These are phyloP conservation scores for Platygyra sinensis DNA, from an alignment of 64 coral and sea anemone genomes.

Conservation along the genomic window DNA sequence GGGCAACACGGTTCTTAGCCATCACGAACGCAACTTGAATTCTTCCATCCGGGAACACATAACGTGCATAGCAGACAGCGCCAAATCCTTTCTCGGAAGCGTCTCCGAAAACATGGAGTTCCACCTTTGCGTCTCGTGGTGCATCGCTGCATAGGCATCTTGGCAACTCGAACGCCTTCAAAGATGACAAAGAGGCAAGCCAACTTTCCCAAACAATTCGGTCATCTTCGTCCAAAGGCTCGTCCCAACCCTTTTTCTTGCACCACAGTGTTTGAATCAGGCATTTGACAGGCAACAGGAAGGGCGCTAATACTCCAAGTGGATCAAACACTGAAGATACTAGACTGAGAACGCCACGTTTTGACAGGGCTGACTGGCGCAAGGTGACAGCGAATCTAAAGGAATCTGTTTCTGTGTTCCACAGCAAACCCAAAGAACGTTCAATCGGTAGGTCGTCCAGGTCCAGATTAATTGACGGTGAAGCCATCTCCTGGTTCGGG, in stretches of 20 bases:
- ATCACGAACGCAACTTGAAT: constrained; percentile 46
- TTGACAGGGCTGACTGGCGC: neutral
- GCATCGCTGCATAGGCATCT: constrained; percentile 28
- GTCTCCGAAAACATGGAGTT: constrained; percentile 59
- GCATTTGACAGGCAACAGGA: constrained; percentile 14
- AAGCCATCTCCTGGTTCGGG: neutral
- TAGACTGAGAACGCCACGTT: neutral
- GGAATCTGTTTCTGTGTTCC: neutral
- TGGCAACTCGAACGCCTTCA: constrained; percentile 35
- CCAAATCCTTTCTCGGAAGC: constrained; percentile 45
- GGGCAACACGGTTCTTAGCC: constrained; percentile 33
- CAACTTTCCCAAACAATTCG: constrained; percentile 2
- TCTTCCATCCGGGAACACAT: constrained; percentile 1
- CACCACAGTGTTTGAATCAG: constrained; percentile 24
- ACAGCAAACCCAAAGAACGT: neutral
- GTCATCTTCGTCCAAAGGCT: constrained; percentile 31
- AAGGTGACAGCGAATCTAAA: neutral
- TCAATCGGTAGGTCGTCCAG: neutral
- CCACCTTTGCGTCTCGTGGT: neutral
- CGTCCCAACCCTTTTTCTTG: constrained; percentile 39
- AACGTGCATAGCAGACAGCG: constrained; percentile 4
- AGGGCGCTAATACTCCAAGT: constrained; percentile 18
- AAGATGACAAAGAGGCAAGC: constrained; percentile 3
- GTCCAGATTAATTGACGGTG: neutral
- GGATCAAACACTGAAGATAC: constrained; percentile 17